These are phyloP conservation scores for Chironomus striatipennis DNA, from an alignment of 1,140 invertebrate genomes.

Conservation along the genomic window DNA sequence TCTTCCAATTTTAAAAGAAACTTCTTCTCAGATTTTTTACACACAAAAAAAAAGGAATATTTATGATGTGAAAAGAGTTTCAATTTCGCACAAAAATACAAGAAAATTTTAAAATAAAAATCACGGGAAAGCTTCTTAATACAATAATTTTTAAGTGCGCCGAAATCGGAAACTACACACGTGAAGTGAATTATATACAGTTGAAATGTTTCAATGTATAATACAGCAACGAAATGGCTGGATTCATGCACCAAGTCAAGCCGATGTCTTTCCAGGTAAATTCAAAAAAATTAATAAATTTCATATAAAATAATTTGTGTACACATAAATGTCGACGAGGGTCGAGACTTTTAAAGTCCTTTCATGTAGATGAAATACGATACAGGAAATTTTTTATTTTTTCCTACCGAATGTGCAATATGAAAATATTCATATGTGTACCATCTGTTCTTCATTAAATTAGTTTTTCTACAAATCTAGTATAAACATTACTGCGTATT, in stretches of 20 bases:
- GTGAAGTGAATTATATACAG: background rate
- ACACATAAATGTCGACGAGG: no score
- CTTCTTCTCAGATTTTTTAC: background rate
- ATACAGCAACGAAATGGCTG: slow-evolving; percentile 70
- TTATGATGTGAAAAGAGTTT: background rate
- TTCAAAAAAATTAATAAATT: background rate
- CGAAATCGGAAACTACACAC: background rate
- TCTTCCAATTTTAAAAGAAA: background rate
- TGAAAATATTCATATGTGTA: background rate
- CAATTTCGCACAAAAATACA: background rate
- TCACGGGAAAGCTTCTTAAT: no score
- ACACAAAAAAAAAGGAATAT: no score
- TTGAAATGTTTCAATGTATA: slow-evolving; percentile 68
- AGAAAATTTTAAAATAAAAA: background rate
- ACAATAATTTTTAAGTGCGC: no score
- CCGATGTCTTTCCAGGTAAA: slow-evolving; percentile 69
- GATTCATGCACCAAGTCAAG: slow-evolving; percentile 58
- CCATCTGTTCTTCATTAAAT: slow-evolving; percentile 9
- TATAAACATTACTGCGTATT: no score
- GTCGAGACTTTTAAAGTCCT: background rate
- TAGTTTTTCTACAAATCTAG: background rate
- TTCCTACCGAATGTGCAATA: background rate
- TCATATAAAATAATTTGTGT: background rate
- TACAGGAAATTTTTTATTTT: background rate
- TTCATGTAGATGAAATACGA: slow-evolving; percentile 4